Evolutionary conservation across 92 coral and sea anemone species (phyloP).

Genomic region (Zoanthus gigantus): DNA sequence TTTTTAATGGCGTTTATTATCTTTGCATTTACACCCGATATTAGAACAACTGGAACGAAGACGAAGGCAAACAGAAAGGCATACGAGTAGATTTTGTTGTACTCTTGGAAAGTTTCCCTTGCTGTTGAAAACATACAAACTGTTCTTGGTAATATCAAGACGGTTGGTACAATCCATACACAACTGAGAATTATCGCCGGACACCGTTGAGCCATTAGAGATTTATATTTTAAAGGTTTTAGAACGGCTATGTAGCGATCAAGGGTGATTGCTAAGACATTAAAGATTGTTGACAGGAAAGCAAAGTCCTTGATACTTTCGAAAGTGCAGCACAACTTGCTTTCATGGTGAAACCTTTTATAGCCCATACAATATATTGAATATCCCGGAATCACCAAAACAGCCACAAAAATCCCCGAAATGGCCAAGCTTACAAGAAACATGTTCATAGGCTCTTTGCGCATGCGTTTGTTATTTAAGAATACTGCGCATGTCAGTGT

Average conservation of each 20-base stretch:
- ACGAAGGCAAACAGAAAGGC: not conserved
- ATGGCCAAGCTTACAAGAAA: slow-evolving; percentile 28
- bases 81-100: not conserved
- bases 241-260: slow-evolving; percentile 28
- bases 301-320: slow-evolving; percentile 15
- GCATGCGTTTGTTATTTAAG: slow-evolving; percentile 6
- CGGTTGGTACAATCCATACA: not conserved
- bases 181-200: not conserved
- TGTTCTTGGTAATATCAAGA: not conserved
- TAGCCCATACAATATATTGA: not conserved
- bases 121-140: not conserved
- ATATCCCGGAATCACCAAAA: slow-evolving; percentile 4
- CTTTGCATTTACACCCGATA: not conserved
- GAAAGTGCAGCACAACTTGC: slow-evolving; percentile 8
- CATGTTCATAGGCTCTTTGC: slow-evolving; percentile 5
- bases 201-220: not conserved
- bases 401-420: slow-evolving; percentile 17
- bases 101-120: not conserved
- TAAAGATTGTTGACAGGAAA: slow-evolving; percentile 14
- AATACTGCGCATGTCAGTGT: slow-evolving; percentile 10
- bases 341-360: not conserved
- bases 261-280: slow-evolving; percentile 14
- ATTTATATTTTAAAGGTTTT: slow-evolving; percentile 12
- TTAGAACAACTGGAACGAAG: not conserved
- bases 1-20: not conserved